Conservation (phyloP, 2,113 vertebrate species). For the Lophochroa leadbeateri region DNA sequence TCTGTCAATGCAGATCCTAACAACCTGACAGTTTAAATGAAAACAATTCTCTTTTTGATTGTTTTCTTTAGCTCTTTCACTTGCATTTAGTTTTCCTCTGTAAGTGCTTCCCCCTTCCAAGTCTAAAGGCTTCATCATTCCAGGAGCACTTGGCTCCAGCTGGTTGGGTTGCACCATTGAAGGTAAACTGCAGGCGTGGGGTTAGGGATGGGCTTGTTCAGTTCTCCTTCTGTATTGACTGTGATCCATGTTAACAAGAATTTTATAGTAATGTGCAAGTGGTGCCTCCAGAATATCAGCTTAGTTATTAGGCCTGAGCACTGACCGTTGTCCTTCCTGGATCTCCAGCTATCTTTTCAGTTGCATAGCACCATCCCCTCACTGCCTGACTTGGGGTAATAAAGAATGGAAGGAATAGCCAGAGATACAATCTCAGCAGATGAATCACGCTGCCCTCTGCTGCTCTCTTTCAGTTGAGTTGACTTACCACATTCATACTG, state of each 20-base stretch:
- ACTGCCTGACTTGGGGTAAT: neutral
- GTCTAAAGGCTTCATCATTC: neutral
- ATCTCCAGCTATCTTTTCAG: neutral
- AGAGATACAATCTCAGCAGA: neutral
- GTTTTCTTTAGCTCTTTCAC: conserved; percentile 11
- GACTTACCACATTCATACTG: neutral
- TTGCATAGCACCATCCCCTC: neutral
- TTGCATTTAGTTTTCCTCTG: neutral
- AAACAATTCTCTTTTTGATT: neutral
- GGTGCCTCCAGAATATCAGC: neutral
- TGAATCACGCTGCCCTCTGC: conserved; percentile 42
- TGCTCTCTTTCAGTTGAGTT: neutral
- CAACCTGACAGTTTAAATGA: neutral
- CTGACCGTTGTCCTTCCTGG: neutral
- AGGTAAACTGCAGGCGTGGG: neutral
- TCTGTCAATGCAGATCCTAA: neutral
- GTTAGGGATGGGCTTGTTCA: neutral
- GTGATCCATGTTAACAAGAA: rapidly evolving
- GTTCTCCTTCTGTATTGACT: neutral
- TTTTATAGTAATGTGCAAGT: neutral
- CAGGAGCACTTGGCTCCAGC: neutral
- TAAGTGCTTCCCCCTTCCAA: neutral
- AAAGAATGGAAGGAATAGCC: neutral
- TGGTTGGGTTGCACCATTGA: neutral
- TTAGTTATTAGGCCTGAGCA: neutral